Evolutionary conservation across 2,888 invertebrate genomes (phyloP).

Genomic region (Erpobdella octoculata): DNA sequence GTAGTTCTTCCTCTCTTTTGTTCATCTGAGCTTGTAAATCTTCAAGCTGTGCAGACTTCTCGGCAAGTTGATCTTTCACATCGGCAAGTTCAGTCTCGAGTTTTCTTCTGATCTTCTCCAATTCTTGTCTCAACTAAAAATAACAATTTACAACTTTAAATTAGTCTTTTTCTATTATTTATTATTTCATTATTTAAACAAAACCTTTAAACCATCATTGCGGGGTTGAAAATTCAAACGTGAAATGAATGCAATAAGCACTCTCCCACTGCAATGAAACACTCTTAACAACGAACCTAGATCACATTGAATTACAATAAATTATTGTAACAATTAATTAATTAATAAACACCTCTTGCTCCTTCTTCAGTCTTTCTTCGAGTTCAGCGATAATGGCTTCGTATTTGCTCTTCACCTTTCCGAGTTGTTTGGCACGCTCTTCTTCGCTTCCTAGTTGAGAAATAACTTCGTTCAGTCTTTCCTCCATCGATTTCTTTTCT

Average conservation of each 20-base stretch:
- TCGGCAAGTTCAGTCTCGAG: slow-evolving; percentile 63
- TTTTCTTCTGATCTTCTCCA: slow-evolving; percentile 76
- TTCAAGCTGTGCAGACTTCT: slow-evolving; percentile 72
- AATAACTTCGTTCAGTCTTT: slow-evolving; percentile 80
- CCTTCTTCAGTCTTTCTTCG: slow-evolving; percentile 83
- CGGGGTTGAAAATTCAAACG: background rate
- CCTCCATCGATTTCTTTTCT: slow-evolving; percentile 90
- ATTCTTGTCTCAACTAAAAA: slow-evolving; percentile 75
- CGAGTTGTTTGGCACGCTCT: slow-evolving; percentile 67
- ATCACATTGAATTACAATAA: background rate
- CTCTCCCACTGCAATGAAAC: background rate
- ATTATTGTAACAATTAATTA: background rate
- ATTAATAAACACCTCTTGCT: slow-evolving; percentile 57
- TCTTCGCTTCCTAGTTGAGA: slow-evolving; percentile 92
- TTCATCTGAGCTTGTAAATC: slow-evolving; percentile 77
- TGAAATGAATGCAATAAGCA: background rate
- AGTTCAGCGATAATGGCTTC: slow-evolving; percentile 88
- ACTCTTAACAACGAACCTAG: background rate
- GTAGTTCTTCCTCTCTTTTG: slow-evolving; percentile 89
- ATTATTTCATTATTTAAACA: background rate
- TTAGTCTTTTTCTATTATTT: background rate
- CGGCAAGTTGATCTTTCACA: slow-evolving; percentile 81
- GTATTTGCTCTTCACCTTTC: slow-evolving; percentile 84
- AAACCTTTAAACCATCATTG: background rate
- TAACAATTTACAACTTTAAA: too few relatives aligned